Percentiles rank a stretch among this genome's conserved stretches.
These are phyloP conservation scores for Epinephelus coioides DNA, from an alignment of 2,797 vertebrate genomes.

Conservation along the genomic window DNA sequence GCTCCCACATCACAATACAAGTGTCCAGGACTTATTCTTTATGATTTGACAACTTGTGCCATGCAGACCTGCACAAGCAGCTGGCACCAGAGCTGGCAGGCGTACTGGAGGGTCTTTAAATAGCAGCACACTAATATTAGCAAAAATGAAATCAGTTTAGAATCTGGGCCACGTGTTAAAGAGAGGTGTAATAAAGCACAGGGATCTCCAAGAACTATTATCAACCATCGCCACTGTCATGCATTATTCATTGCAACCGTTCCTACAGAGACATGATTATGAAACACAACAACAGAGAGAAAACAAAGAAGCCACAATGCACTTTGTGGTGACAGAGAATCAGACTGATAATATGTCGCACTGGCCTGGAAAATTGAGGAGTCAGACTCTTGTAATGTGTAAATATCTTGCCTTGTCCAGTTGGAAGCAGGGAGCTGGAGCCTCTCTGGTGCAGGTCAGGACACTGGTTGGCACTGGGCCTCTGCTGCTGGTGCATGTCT, in stretches of 20 bases:
- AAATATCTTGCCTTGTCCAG: constrained; percentile 78
- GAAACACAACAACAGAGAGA: constrained; percentile 44
- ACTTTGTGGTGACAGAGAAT: constrained; percentile 17
- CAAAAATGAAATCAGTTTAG: constrained; percentile 65
- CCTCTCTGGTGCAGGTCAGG: constrained; percentile 78
- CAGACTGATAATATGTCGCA: constrained; percentile 27
- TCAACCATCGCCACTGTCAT: constrained; percentile 65
- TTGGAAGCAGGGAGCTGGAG: constrained; percentile 69
- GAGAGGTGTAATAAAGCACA: constrained; percentile 74
- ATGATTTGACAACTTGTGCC: constrained; percentile 48
- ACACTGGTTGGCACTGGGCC: constrained; percentile 67
- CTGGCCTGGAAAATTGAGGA: constrained; percentile 7
- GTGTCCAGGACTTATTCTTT: constrained; percentile 7
- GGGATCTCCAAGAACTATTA: constrained; percentile 71
- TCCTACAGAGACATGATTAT: constrained; percentile 64
- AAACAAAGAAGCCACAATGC: constrained; percentile 40
- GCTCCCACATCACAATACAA: constrained; percentile 47
- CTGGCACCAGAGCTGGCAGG: constrained; percentile 56
- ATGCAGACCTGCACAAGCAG: constrained; percentile 51
- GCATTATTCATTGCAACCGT: constrained; percentile 77
- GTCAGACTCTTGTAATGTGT: constrained; percentile 17
- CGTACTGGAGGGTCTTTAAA: constrained; percentile 71
- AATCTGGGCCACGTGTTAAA: constrained; percentile 83
- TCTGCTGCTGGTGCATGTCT: constrained; percentile 78
- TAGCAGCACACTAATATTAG: constrained; percentile 77